Percentiles rank a stretch among this genome's conserved stretches.
phyloP scores from a whole-genome alignment of 2,113 vertebrate genomes.

The Daubentonia madagascariensis region DNA sequence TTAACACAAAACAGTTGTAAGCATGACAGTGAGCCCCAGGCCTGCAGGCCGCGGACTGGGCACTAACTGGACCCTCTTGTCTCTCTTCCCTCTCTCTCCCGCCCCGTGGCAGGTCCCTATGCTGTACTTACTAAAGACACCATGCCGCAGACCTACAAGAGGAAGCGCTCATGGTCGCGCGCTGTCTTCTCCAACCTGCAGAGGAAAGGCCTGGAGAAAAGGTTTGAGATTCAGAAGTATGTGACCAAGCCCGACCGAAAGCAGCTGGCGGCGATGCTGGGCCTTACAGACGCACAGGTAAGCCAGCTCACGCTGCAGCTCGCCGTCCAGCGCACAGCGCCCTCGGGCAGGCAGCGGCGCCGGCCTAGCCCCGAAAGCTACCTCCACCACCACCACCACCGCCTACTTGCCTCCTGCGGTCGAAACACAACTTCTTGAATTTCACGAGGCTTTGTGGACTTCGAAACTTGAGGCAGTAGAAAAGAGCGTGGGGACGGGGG shows the following conservation, averaged over 20 bases:
- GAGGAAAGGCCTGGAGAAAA: conserved; percentile 97
- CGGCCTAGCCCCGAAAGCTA: accelerated
- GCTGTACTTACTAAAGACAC: conserved; percentile 99
- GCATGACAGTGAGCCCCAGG: neutral
- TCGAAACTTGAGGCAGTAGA: neutral
- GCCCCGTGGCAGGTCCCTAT: conserved; percentile 88
- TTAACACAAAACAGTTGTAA: neutral
- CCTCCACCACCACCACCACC: accelerated
- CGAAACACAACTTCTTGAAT: neutral
- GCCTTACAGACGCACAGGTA: conserved; percentile 99
- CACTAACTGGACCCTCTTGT: accelerated
- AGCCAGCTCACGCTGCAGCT: too few species aligned
- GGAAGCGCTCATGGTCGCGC: conserved; percentile 98
- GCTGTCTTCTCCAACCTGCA: conserved; percentile 99
- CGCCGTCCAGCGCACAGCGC: accelerated
- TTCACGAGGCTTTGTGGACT: neutral
- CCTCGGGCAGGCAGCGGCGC: accelerated
- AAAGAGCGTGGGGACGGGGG: neutral
- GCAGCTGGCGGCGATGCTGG: conserved; percentile 97
- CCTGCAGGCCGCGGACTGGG: accelerated
- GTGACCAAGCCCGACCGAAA: conserved; percentile 99
- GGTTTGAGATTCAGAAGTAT: conserved; percentile 99
- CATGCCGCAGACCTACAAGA: conserved; percentile 98
- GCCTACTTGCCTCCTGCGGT: accelerated
- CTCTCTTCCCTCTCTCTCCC: neutral